Percentiles rank a stretch among this genome's conserved stretches.
These are phyloP conservation scores for Leucophora obtusa DNA, from an alignment of 2,888 invertebrate genomes.

Conservation along the genomic window DNA sequence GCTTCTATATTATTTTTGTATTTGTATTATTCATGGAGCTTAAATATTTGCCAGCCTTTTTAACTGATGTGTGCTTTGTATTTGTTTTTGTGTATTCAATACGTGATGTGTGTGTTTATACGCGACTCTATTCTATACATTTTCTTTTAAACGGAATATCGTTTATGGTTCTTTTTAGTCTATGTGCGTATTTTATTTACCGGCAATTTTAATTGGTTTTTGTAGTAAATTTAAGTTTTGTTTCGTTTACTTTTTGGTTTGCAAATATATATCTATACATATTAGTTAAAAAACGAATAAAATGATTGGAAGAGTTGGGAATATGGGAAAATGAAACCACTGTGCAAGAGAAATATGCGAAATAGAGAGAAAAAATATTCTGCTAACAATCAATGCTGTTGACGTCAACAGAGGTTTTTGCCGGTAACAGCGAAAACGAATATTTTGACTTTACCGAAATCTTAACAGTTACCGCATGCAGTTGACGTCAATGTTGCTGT, in stretches of 20 bases:
- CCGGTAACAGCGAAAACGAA: not conserved
- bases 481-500: no score
- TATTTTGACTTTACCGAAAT: no score
- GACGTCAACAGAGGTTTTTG: not conserved
- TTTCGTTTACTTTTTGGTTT: constrained; percentile 5
- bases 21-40: constrained; percentile 29
- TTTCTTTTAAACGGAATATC: constrained; percentile 1
- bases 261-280: constrained; percentile 1
- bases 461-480: no score
- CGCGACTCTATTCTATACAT: not conserved
- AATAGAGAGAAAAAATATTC: not conserved
- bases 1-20: constrained; percentile 38
- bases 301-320: not conserved
- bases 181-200: constrained; percentile 23
- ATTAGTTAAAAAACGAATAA: not conserved
- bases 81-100: not conserved
- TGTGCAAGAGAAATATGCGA: not conserved
- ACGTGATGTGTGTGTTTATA: not conserved
- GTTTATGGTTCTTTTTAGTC: not conserved
- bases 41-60: constrained; percentile 40
- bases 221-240: constrained; percentile 7
- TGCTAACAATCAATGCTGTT: not conserved
- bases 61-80: not conserved
- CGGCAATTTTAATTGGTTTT: constrained; percentile 24
- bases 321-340: not conserved